Percentiles rank a stretch among this genome's conserved stretches.
Conservation (phyloP, 2,113 vertebrate species). For the Heterocephalus glaber region DNA sequence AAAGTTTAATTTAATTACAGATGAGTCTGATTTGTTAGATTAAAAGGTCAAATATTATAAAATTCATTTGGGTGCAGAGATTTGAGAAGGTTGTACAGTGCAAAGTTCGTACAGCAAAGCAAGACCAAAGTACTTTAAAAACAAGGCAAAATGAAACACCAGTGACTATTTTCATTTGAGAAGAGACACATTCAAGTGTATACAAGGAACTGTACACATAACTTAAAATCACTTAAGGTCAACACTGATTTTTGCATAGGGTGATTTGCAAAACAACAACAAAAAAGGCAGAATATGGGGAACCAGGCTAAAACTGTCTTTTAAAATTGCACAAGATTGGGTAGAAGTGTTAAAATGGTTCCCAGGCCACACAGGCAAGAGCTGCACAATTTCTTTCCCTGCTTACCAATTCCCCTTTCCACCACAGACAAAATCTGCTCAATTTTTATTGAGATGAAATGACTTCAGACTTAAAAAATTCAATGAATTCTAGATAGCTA, state of each 20-base stretch:
- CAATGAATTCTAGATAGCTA: slow-evolving; percentile 2
- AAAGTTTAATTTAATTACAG: slow-evolving; percentile 78
- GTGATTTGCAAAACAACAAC: background rate
- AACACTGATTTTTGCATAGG: background rate
- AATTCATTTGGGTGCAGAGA: slow-evolving; percentile 61
- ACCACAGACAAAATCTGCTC: background rate
- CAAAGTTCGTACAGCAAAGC: slow-evolving; percentile 52
- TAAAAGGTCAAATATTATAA: slow-evolving; percentile 75
- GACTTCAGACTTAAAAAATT: background rate
- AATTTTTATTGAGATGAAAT: background rate
- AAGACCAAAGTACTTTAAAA: background rate
- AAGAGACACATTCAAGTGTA: background rate
- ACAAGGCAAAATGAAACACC: background rate
- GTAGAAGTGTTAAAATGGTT: background rate
- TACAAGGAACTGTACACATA: background rate
- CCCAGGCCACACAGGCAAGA: background rate
- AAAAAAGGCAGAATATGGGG: background rate
- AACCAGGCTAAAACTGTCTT: background rate
- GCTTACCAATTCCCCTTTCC: background rate
- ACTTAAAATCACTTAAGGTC: background rate
- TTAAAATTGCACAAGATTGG: background rate
- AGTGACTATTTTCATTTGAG: background rate
- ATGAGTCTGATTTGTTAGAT: slow-evolving; percentile 67
- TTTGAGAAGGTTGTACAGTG: background rate
- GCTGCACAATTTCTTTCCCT: background rate